Evolutionary conservation across 1,140 invertebrate species (phyloP), one percentile per base, ranked within the genome.

Genomic region (Sarcophaga peregrina): DNA sequence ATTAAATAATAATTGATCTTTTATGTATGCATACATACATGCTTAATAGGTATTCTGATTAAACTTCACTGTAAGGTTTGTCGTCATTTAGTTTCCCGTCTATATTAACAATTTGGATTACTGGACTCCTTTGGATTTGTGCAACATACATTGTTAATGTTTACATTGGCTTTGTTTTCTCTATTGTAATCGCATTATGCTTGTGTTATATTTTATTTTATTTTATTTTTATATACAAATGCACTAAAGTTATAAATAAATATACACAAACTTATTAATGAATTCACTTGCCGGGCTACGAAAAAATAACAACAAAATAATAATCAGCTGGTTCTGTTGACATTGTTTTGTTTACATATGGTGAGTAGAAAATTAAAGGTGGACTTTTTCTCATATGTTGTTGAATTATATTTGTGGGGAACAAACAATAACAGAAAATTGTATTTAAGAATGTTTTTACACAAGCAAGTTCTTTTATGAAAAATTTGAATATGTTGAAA

Each of bases 311-410:
- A 81, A 81, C 17, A 72, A 17, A 62, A 81, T 46, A 62, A 47
- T 47, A 52, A 46, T 58, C 80, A 81, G 80, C 80, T 81, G 80
- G 8, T 68, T 46, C 9, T 52, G 25, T 52, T 37, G 80, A 81
- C 80, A 46, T 68, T 81, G 6, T 25, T 46, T 81, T 81, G 80
- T 81, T 81, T 81, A 81, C 54, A 72, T 81, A 6, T 37, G 80
- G n/a, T 76, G 74, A 48, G 74, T 76, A 37, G 25, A 37, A 1
- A 2, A 37, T 37, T 37, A 37, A 4, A 37, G 25, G 4, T 37
- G 25, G 1, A 37, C 25, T 37, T 37, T 37, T 4, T 37, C 25
- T 37, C 25, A n/a, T n/a, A n/a, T n/a, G n/a, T n/a, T n/a, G n/a
- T n/a, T n/a, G n/a, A n/a, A n/a, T n/a, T n/a, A n/a, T n/a, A n/a